Evolutionary conservation across 2,888 invertebrate species (phyloP).

Genomic region (Xanthorhoe spadicearia): DNA sequence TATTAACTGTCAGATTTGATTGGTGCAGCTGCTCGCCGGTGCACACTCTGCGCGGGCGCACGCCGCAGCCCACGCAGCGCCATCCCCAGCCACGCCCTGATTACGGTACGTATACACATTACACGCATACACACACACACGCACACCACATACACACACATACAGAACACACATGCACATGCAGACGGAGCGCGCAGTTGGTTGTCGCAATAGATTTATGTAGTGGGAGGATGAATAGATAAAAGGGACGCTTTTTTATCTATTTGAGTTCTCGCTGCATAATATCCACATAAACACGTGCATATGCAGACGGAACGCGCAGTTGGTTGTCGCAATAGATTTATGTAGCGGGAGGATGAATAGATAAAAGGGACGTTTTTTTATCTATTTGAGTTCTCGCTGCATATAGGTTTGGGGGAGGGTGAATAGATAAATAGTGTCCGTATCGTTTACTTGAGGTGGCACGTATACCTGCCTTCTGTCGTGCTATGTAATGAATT

Average conservation of each 20-base stretch:
- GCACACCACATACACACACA: slow-evolving; percentile 39
- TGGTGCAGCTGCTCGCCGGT: slow-evolving; percentile 88
- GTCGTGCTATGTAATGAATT: too few relatives aligned
- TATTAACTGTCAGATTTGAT: slow-evolving; percentile 80
- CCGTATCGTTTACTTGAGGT: too few relatives aligned
- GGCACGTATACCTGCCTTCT: too few relatives aligned
- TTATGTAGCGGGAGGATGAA: background rate
- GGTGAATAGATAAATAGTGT: too few relatives aligned
- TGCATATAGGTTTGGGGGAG: too few relatives aligned
- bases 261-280: background rate
- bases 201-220: slow-evolving; percentile 2
- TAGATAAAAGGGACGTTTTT: background rate
- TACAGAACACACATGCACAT: slow-evolving; percentile 24
- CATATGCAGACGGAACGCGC: background rate
- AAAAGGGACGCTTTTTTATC: background rate
- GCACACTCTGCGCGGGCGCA: slow-evolving; percentile 89
- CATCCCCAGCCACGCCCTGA: slow-evolving; percentile 91
- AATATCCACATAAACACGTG: slow-evolving; percentile 19
- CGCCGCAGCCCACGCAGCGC: slow-evolving; percentile 79
- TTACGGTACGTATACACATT: slow-evolving; percentile 90
- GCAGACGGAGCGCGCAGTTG: background rate
- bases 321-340: slow-evolving; percentile 8
- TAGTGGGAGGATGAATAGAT: background rate
- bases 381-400: background rate
- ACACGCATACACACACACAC: slow-evolving; percentile 33